These are phyloP conservation scores for Phalera bucephala DNA, from an alignment of 2,888 invertebrate species.

Conservation along the genomic window DNA sequence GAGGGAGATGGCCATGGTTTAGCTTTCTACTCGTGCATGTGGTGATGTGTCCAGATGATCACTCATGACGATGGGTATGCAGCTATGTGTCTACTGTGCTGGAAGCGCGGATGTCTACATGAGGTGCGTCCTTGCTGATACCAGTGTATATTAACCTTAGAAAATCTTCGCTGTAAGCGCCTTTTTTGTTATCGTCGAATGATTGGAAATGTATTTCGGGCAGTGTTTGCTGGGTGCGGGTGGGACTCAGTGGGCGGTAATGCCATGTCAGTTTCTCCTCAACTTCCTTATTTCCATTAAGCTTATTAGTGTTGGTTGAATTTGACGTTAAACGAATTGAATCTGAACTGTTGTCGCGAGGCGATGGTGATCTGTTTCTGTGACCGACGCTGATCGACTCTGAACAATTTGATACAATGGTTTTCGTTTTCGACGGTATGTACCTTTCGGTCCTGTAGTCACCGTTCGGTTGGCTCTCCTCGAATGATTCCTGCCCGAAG, in stretches of 20 bases:
- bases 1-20: conserved; percentile 50
- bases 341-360: conserved; percentile 67
- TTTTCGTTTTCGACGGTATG: conserved; percentile 71
- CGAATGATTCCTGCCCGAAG: conserved; percentile 76
- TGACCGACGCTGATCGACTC: conserved; percentile 70
- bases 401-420: conserved; percentile 63
- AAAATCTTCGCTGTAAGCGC: conserved; percentile 71
- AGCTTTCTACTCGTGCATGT: conserved; percentile 53
- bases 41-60: conserved; percentile 37
- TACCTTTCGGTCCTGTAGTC: conserved; percentile 72
- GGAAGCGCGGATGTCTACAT: conserved; percentile 47
- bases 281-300: conserved; percentile 40
- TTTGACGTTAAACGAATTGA: conserved; percentile 58
- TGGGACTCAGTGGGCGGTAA: conserved; percentile 69
- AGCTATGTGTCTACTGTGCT: conserved; percentile 58
- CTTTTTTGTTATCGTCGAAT: conserved; percentile 72
- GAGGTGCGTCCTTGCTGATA: conserved; percentile 45
- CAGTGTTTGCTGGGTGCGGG: conserved; percentile 51
- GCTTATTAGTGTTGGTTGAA: conserved; percentile 37
- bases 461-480: conserved; percentile 64
- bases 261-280: conserved; percentile 73
- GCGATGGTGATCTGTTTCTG: conserved; percentile 69
- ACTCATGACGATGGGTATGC: conserved; percentile 33
- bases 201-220: conserved; percentile 81
- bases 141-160: conserved; percentile 77